Evolutionary conservation across 2,888 invertebrate species (phyloP).

Genomic region (Heteromurus nitidus): DNA sequence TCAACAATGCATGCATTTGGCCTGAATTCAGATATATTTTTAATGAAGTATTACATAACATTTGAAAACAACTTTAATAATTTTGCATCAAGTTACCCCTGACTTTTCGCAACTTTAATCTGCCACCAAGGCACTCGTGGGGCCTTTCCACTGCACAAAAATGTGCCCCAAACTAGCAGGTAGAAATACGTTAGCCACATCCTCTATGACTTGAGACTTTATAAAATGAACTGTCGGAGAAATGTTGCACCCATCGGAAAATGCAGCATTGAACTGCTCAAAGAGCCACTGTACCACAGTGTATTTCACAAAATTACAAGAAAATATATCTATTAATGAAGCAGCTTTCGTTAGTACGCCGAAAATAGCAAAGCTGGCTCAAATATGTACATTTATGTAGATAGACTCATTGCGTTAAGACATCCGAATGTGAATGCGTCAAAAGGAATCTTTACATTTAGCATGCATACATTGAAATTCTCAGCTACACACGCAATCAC

Average conservation of each 20-base stretch:
- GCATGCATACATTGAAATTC: no score
- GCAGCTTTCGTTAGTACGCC: neutral
- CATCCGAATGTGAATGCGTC: neutral
- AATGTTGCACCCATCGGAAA: neutral
- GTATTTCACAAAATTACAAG: no score
- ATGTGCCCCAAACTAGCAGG: neutral
- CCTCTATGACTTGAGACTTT: neutral
- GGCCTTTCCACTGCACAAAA: constrained; percentile 7
- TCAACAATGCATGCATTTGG: constrained; percentile 77
- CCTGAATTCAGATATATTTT: no score
- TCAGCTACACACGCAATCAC: no score
- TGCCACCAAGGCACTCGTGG: constrained; percentile 75
- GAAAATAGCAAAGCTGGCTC: neutral
- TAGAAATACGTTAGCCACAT: neutral
- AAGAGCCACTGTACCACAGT: no score
- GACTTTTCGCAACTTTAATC: constrained; percentile 75
- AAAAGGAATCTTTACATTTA: neutral
- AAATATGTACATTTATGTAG: neutral
- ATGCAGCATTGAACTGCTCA: neutral
- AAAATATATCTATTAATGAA: no score
- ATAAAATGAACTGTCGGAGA: neutral
- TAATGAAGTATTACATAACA: constrained; percentile 8
- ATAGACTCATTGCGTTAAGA: neutral
- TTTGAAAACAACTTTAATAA: constrained; percentile 7
- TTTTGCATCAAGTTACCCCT: constrained; percentile 75